Evolutionary conservation across 1,140 invertebrate genomes (phyloP).

Genomic region (Thereuonema tuberculata): DNA sequence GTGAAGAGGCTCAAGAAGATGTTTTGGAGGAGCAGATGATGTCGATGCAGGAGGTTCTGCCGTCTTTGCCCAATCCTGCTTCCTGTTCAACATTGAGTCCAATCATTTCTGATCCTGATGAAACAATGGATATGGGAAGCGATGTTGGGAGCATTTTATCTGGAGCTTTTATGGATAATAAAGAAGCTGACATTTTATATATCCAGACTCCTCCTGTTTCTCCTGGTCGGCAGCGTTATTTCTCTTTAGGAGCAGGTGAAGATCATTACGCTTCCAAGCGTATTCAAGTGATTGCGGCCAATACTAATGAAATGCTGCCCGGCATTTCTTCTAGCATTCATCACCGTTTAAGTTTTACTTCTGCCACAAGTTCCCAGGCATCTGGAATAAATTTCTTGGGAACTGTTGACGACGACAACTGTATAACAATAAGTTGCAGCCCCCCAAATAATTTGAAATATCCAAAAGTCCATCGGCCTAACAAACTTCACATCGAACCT

Average conservation of each 20-base stretch:
- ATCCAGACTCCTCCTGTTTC: background rate
- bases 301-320: background rate
- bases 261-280: background rate
- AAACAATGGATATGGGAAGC: background rate
- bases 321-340: background rate
- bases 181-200: constrained; percentile 1
- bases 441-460: background rate
- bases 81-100: background rate
- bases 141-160: background rate
- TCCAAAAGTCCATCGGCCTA: background rate
- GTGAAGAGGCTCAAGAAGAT: constrained; percentile 81
- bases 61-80: background rate
- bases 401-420: background rate
- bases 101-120: constrained; percentile 1
- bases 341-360: background rate
- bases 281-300: background rate
- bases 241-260: background rate
- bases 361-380: background rate
- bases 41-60: background rate
- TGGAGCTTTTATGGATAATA: background rate
- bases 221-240: background rate
- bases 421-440: background rate
- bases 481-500: background rate
- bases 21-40: constrained; percentile 15
- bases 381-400: background rate